Evolutionary conservation across 1,140 invertebrate species (phyloP), one percentile per base, ranked within the genome.

Genomic region (Steinernema khuongi): DNA sequence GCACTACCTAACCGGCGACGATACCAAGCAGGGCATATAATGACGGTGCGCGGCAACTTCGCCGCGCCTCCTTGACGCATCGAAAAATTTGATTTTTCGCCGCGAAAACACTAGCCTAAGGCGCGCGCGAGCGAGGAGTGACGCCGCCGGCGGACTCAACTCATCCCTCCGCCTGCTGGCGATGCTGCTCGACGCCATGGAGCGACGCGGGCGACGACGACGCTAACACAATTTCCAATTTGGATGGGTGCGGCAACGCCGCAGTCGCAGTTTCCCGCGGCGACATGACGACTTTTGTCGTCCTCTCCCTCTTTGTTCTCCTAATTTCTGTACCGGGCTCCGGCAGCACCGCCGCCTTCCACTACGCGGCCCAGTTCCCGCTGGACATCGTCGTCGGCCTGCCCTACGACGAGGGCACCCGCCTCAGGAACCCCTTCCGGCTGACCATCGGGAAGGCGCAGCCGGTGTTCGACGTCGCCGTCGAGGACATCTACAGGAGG

Each of bases 361-460:
- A n/a, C 36, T 41, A 17, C 28, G 33, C 31, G 17, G 28, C 69
- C 7, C 31, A 36, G 31, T 82, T 83, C 31, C 83, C 83, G 1
- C 33, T 84, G 19, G 70, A 85, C 66, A 85, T 84, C 44, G 82
- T 84, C 14, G 84, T 84, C 7, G 84, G 80, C n/a, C 70, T 84
- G 17, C 83, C 83, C 11, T 19, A 19, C 14, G 67, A 78, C 26
- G 77, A 78, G 30, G 84, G 80, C 2, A 73, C 68, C 32, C 67
- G 44, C 28, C 69, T 77, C 22, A 72, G 77, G 32, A 84, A 84
- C 60, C 84, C 84, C 1, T 84, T 77, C 67, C 43, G 70, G 17
- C 69, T 84, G 19, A 85, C 80, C 17, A 76, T 85, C 26, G 70
- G 68, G 17, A 84, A 85, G 66, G 70, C 74, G 32, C 77, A 81